Percentiles rank a stretch among this genome's conserved stretches.
Conservation (phyloP, 37 sponge, comb jelly and placozoan species). For the Aplysina aerophoba region DNA sequence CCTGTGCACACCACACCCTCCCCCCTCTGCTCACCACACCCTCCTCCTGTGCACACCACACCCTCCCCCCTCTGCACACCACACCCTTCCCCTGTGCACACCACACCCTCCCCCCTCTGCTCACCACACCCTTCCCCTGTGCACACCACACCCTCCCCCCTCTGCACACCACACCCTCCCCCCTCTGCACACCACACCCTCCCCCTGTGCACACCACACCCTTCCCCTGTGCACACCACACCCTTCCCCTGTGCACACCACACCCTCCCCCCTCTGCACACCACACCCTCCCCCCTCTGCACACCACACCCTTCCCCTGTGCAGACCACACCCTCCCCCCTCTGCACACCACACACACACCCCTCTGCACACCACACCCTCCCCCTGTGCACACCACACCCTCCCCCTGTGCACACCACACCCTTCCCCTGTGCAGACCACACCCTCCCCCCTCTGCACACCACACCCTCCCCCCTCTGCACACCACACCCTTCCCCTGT, state of each 20-base stretch:
- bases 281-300: background rate
- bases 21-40: too few species aligned
- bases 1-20: too few species aligned
- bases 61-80: too few species aligned
- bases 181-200: background rate
- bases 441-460: background rate
- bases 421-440: too few species aligned
- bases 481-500: background rate
- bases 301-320: too few species aligned
- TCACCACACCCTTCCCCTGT: background rate
- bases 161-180: background rate
- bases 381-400: background rate
- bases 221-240: too few species aligned
- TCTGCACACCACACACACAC: too few species aligned
- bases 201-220: too few species aligned
- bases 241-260: background rate
- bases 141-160: background rate
- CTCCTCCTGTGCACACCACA: too few species aligned
- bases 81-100: too few species aligned
- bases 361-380: background rate
- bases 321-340: too few species aligned
- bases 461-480: background rate
- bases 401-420: background rate
- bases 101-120: background rate
- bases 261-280: background rate